A percentile compares a stretch with the other conserved stretches of the same genome.
Conservation (phyloP, 2,888 invertebrate genomes). For the Lobophora halterata region DNA sequence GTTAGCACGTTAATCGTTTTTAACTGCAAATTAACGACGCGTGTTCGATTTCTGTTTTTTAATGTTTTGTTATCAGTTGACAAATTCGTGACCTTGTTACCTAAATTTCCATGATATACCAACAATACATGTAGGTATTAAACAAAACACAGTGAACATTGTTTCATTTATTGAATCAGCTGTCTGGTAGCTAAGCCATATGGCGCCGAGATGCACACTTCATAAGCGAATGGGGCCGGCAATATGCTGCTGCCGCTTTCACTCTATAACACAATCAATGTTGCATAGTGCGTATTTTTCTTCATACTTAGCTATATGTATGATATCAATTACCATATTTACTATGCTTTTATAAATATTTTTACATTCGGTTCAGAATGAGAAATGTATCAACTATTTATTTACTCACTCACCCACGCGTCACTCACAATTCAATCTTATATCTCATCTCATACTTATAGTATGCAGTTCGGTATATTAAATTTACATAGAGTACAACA, state of each 20-base stretch:
- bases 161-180: constrained; percentile 58
- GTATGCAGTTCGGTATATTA: too few species aligned
- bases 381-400: constrained; percentile 10
- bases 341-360: constrained; percentile 11
- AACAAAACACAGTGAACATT: constrained; percentile 22
- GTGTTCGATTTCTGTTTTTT: constrained; percentile 6
- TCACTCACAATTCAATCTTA: too few species aligned
- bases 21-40: constrained; percentile 2
- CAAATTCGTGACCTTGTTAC: constrained; percentile 26
- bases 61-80: constrained; percentile 14
- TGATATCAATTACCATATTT: constrained; percentile 7
- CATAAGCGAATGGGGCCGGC: constrained; percentile 74
- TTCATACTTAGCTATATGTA: constrained; percentile 6
- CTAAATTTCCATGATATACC: constrained; percentile 15
- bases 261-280: constrained; percentile 69
- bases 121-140: constrained; percentile 11
- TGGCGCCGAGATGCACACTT: constrained; percentile 70
- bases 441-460: too few species aligned
- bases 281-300: constrained; percentile 42
- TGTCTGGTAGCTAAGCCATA: constrained; percentile 70
- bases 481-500: too few species aligned
- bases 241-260: constrained; percentile 77
- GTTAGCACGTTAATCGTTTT: constrained; percentile 1
- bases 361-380: constrained; percentile 8
- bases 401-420: not conserved